A percentile compares a stretch with the other conserved stretches of the same genome.
Evolutionary conservation across 1,140 invertebrate genomes (phyloP).

Genomic region (Colletes latitarsis): DNA sequence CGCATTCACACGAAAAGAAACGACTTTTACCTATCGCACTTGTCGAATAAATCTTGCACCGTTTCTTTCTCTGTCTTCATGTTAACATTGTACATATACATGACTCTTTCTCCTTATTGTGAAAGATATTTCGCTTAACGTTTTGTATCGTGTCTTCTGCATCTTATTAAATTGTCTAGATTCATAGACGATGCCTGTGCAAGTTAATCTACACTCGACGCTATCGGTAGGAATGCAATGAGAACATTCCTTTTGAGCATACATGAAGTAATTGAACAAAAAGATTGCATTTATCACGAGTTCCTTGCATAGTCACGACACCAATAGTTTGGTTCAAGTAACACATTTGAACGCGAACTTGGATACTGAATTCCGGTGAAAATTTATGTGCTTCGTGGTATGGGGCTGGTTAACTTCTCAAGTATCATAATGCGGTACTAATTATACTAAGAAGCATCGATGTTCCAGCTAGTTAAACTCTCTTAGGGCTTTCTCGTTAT

Average conservation of each 20-base stretch:
- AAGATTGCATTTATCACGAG: background rate
- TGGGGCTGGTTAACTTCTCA: background rate
- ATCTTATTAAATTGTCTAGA: constrained; percentile 55
- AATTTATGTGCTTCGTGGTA: background rate
- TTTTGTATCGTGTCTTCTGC: constrained; percentile 48
- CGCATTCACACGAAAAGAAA: background rate
- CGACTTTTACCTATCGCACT: constrained; percentile 3
- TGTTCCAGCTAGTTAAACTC: too few species aligned
- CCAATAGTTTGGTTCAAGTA: background rate
- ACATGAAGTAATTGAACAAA: background rate
- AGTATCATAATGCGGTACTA: background rate
- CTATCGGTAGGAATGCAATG: background rate
- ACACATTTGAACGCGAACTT: background rate
- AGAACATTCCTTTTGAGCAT: background rate
- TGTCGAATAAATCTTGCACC: constrained; percentile 23
- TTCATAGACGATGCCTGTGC: constrained; percentile 32
- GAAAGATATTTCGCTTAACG: constrained; percentile 38
- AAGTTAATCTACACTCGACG: constrained; percentile 7
- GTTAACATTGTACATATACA: constrained; percentile 40
- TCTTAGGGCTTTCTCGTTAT: too few species aligned
- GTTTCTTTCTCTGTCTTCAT: constrained; percentile 15
- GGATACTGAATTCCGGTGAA: background rate
- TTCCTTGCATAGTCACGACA: background rate
- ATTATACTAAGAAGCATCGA: background rate
- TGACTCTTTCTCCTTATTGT: constrained; percentile 29